A percentile compares a stretch with the other conserved stretches of the same genome.
Conservation (phyloP, 2,888 invertebrate genomes). For the Mimumesa dahlbomi region DNA sequence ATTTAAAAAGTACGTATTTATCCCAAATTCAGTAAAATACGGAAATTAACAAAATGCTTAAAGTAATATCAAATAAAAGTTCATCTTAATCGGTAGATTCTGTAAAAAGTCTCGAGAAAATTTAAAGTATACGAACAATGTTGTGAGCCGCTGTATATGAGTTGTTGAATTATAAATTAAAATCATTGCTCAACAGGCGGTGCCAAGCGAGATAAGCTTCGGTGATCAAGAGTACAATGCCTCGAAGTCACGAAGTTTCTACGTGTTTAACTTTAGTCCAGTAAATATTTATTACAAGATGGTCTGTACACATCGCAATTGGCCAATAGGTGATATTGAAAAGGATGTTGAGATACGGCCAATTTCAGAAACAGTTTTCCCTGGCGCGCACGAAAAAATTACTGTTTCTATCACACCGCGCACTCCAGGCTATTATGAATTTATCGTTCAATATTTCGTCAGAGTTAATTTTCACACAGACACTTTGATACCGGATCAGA, state of each 20-base stretch:
- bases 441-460: constrained; percentile 74
- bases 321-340: constrained; percentile 48
- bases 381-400: constrained; percentile 70
- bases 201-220: constrained; percentile 76
- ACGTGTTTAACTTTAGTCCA: constrained; percentile 79
- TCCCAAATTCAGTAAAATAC: no score
- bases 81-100: no score
- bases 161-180: background rate
- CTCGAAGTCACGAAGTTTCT: constrained; percentile 72
- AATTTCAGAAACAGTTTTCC: constrained; percentile 63
- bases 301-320: constrained; percentile 46
- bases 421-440: constrained; percentile 71
- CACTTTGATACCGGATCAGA: constrained; percentile 44
- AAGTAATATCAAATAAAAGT: no score
- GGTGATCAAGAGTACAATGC: constrained; percentile 60
- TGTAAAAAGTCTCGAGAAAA: no score
- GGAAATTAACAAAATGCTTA: no score
- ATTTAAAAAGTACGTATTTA: no score
- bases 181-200: constrained; percentile 67
- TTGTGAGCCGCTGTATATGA: no score
- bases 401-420: constrained; percentile 69
- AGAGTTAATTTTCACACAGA: constrained; percentile 62
- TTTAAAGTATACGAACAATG: no score
- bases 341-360: constrained; percentile 67
- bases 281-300: constrained; percentile 77